phyloP scores from a whole-genome alignment of 35 echinoderm and acorn worm species.

The Antedon bifida region DNA sequence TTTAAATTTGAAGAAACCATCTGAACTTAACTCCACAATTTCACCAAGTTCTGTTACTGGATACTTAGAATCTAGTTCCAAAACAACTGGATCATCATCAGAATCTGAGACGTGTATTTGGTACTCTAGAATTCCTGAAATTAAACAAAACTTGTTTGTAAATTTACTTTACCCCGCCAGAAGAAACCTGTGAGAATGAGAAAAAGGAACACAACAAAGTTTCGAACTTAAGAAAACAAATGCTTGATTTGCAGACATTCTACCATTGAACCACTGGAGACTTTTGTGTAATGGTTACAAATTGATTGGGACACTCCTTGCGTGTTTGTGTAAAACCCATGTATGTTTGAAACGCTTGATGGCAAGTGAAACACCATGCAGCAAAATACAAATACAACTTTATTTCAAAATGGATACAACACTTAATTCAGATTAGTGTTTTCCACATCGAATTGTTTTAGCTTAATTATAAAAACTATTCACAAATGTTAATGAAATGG shows the following conservation, averaged over 20 bases:
- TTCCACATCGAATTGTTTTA: background rate
- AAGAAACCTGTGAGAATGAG: background rate
- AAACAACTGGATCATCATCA: constrained; percentile 11
- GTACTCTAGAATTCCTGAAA: constrained; percentile 8
- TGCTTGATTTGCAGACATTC: too few relatives aligned
- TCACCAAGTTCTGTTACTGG: background rate
- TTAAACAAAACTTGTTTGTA: too few relatives aligned
- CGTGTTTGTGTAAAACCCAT: too few relatives aligned
- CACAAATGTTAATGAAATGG: background rate
- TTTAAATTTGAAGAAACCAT: constrained; percentile 10
- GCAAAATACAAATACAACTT: too few relatives aligned
- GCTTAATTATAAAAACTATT: background rate
- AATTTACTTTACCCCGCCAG: too few relatives aligned
- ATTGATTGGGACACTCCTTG: too few relatives aligned
- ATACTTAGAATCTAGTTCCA: background rate
- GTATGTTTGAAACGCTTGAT: too few relatives aligned
- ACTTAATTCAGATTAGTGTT: background rate
- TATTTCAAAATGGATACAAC: too few relatives aligned
- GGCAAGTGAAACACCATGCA: too few relatives aligned
- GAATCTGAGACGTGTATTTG: background rate
- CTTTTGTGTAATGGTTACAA: too few relatives aligned
- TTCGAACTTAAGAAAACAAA: too few relatives aligned
- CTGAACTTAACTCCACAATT: background rate
- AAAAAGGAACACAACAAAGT: background rate
- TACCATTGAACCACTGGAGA: too few relatives aligned